phyloP scores from a whole-genome alignment of 2,888 invertebrate genomes.

The Tiliacea citrago region DNA sequence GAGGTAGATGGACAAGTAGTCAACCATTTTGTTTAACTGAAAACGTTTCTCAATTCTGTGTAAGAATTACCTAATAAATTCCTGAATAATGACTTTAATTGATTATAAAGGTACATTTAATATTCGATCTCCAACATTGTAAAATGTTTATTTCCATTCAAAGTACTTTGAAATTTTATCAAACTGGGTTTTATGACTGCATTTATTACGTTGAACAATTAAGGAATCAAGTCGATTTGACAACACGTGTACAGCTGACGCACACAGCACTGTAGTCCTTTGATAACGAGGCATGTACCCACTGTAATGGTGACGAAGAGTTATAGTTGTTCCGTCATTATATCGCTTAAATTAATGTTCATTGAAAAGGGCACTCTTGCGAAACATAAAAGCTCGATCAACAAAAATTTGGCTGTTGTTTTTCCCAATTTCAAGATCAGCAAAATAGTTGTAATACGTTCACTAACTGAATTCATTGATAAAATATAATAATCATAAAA shows the following conservation, averaged over 20 bases:
- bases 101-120: conserved; percentile 6
- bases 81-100: conserved; percentile 15
- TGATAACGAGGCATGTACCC: conserved; percentile 63
- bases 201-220: conserved; percentile 81
- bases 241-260: conserved; percentile 69
- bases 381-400: conserved; percentile 23
- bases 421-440: conserved; percentile 9
- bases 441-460: conserved; percentile 15
- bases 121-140: conserved; percentile 23
- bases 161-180: conserved; percentile 66
- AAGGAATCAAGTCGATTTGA: conserved; percentile 73
- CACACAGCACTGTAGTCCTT: conserved; percentile 52
- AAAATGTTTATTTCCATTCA: conserved; percentile 38
- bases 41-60: not conserved
- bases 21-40: not conserved
- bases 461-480: conserved; percentile 42
- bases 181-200: conserved; percentile 77
- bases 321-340: conserved; percentile 43
- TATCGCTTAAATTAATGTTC: conserved; percentile 29
- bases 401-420: not conserved
- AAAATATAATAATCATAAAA: conserved; percentile 60
- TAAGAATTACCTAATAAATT: not conserved
- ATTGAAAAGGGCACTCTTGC: conserved; percentile 35
- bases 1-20: not conserved
- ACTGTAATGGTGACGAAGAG: conserved; percentile 47